phyloP scores from a whole-genome alignment of 2,888 invertebrate genomes.

The Dryomyza anilis region DNA sequence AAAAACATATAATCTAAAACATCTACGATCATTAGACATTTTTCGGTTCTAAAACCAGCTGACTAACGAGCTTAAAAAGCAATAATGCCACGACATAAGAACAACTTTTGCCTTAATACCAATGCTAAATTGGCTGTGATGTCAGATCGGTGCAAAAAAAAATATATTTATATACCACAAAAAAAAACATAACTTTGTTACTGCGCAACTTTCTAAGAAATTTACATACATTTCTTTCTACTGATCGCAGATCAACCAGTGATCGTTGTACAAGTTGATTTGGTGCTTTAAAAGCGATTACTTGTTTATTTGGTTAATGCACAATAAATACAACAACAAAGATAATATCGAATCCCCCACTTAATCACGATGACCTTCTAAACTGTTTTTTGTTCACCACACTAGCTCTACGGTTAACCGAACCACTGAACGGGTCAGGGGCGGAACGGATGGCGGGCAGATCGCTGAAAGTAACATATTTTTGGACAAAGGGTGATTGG shows the following conservation, averaged over 20 bases:
- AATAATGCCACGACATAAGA: no score
- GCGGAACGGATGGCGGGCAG: background rate
- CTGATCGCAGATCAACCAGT: background rate
- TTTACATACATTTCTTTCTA: background rate
- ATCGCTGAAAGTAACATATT: background rate
- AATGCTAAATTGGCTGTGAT: no score
- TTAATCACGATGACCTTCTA: conserved; percentile 29
- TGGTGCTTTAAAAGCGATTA: conserved; percentile 44
- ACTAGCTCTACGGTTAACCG: background rate
- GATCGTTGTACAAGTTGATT: conserved; percentile 46
- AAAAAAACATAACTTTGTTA: no score
- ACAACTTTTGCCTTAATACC: no score
- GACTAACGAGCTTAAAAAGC: no score
- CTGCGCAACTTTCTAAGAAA: conserved; percentile 14
- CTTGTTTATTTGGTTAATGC: conserved; percentile 37
- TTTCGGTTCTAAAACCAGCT: no score
- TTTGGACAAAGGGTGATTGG: background rate
- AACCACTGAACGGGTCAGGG: background rate
- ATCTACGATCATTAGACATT: no score
- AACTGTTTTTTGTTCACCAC: conserved; percentile 2
- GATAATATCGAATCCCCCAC: conserved; percentile 31
- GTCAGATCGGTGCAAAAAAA: no score
- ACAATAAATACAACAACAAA: conserved; percentile 21
- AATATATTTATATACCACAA: no score
- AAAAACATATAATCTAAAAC: no score